Evolutionary conservation across 2,113 vertebrate genomes (phyloP).

Genomic region (Recurvirostra avosetta): DNA sequence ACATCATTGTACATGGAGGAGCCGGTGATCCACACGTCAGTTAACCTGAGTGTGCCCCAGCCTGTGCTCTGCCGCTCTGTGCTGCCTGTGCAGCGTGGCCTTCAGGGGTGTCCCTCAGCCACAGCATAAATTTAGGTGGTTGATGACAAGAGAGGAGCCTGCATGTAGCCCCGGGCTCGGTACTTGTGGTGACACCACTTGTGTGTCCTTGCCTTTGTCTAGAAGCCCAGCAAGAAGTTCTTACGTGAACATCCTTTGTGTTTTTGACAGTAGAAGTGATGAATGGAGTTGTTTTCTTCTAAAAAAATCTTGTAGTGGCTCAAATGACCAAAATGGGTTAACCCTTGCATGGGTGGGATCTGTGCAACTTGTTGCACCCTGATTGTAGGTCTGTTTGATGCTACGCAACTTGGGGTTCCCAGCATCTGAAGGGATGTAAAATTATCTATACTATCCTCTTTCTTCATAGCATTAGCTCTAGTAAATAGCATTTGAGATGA

Average conservation of each 20-base stretch:
- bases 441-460: not conserved
- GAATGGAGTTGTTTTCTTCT: not conserved
- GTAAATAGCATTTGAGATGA: not conserved
- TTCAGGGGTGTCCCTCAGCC: not conserved
- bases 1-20: rapidly evolving
- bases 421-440: not conserved
- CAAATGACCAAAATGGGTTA: not conserved
- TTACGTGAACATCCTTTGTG: not conserved
- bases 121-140: not conserved
- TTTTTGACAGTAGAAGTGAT: not conserved
- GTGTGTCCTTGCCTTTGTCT: not conserved
- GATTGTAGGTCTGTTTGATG: not conserved
- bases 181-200: not conserved
- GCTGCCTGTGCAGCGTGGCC: not conserved
- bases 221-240: not conserved
- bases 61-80: not conserved
- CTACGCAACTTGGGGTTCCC: not conserved
- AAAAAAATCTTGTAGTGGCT: not conserved
- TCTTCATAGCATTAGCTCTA: not conserved
- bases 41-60: not conserved
- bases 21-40: rapidly evolving
- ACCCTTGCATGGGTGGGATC: not conserved
- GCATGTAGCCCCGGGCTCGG: not conserved
- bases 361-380: not conserved
- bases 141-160: not conserved